A percentile compares a stretch with the other conserved stretches of the same genome.
Conservation (phyloP, 2,888 invertebrate genomes). For the Drosophila robusta region DNA sequence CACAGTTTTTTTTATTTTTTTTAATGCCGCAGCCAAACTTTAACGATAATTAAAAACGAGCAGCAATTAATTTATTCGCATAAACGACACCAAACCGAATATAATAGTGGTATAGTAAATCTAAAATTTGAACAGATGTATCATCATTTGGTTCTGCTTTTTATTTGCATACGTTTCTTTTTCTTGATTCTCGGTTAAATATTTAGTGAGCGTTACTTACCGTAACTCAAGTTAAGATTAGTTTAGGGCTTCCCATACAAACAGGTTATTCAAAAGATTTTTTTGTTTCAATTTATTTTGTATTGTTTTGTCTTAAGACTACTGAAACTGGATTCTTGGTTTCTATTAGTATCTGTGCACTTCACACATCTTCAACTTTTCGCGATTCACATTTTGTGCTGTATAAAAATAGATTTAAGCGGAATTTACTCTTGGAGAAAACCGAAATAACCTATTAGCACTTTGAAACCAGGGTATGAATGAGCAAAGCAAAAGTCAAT, state of each 20-base stretch:
- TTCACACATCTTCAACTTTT: not conserved
- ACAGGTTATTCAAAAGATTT: conserved; percentile 42
- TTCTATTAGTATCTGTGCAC: not conserved
- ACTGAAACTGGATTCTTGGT: conserved; percentile 18
- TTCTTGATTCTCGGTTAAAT: not conserved
- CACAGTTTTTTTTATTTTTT: too few relatives aligned
- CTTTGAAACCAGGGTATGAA: not conserved
- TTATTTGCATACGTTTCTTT: not conserved
- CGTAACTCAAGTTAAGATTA: conserved; percentile 5
- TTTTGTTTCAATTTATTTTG: not conserved
- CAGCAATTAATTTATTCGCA: too few relatives aligned
- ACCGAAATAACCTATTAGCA: not conserved
- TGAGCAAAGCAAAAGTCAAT: conserved; percentile 31
- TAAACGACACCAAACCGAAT: too few relatives aligned
- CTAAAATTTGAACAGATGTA: not conserved
- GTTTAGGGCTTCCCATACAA: conserved; percentile 20
- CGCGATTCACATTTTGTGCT: too few relatives aligned
- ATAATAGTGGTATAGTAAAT: too few relatives aligned
- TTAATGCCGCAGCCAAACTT: too few relatives aligned
- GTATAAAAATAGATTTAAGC: not conserved
- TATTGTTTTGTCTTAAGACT: not conserved
- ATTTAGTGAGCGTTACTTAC: conserved; percentile 1
- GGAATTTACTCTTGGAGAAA: too few relatives aligned
- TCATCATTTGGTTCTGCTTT: not conserved
- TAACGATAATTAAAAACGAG: too few relatives aligned